A percentile compares a stretch with the other conserved stretches of the same genome.
Conservation (phyloP, 2,113 vertebrate genomes). For the Elaphurus davidianus region DNA sequence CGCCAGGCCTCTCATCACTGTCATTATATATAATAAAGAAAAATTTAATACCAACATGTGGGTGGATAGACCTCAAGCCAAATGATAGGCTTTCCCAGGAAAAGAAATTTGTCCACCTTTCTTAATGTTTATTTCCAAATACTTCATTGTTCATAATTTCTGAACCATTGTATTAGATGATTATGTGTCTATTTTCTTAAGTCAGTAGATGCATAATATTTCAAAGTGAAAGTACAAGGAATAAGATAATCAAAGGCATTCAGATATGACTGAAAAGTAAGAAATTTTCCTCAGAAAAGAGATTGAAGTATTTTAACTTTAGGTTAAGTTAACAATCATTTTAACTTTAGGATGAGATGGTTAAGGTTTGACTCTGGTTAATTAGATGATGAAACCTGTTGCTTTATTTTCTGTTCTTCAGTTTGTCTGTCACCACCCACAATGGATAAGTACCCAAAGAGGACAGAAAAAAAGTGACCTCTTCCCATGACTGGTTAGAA, state of each 20-base stretch:
- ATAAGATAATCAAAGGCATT: not conserved
- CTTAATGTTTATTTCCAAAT: not conserved
- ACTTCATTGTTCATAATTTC: slow-evolving; percentile 9
- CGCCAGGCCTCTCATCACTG: not conserved
- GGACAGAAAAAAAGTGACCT: not conserved
- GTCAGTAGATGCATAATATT: not conserved
- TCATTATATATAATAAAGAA: not conserved
- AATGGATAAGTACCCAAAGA: not conserved
- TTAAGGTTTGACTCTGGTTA: not conserved
- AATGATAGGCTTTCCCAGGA: not conserved
- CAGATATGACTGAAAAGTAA: not conserved
- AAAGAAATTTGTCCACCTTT: not conserved
- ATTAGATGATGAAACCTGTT: not conserved
- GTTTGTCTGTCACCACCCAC: not conserved
- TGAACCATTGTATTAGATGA: not conserved
- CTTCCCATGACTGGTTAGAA: not conserved
- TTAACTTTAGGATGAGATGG: not conserved
- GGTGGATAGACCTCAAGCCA: not conserved
- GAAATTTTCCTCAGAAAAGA: not conserved
- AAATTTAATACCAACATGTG: not conserved
- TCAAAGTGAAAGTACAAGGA: not conserved
- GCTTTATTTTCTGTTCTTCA: not conserved
- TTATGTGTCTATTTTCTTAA: not conserved
- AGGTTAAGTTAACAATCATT: not conserved
- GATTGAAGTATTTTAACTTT: not conserved